Evolutionary conservation across 2,888 invertebrate genomes (phyloP).

Genomic region (Acronicta leporina): DNA sequence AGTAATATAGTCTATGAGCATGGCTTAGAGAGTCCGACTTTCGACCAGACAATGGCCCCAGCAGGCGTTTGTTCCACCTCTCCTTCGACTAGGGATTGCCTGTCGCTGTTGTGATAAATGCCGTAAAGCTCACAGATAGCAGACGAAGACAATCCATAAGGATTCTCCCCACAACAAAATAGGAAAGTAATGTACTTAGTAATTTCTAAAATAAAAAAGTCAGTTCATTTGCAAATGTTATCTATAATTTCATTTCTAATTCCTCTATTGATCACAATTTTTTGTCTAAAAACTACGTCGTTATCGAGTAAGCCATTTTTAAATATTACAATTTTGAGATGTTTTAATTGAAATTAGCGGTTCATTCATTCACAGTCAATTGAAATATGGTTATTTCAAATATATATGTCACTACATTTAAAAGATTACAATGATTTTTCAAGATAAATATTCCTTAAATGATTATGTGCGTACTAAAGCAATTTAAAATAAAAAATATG

Average conservation of each 20-base stretch:
- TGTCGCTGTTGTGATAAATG: too few species aligned
- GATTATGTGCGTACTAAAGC: neutral
- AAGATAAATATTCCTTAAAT: constrained; percentile 5
- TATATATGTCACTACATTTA: constrained; percentile 15
- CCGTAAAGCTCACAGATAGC: too few species aligned
- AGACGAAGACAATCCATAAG: too few species aligned
- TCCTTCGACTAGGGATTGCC: too few species aligned
- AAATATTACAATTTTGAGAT: neutral
- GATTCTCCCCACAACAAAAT: too few species aligned
- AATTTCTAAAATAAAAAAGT: constrained; percentile 29
- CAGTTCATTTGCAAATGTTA: constrained; percentile 42
- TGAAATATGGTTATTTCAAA: constrained; percentile 6
- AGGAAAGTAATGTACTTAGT: too few species aligned
- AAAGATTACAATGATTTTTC: constrained; percentile 12
- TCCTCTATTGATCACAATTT: constrained; percentile 46
- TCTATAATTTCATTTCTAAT: constrained; percentile 55
- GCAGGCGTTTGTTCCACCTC: too few species aligned
- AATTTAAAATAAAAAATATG: neutral
- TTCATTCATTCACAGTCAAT: constrained; percentile 35
- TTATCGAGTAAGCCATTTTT: constrained; percentile 36
- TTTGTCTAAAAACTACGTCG: constrained; percentile 37
- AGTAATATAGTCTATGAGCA: too few species aligned
- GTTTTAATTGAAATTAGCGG: constrained; percentile 12
- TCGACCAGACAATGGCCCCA: too few species aligned
- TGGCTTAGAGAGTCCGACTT: too few species aligned